Evolutionary conservation across 1,140 invertebrate species (phyloP), one percentile per base, ranked within the genome.

Genomic region (Macrosteles quadrilineatus): DNA sequence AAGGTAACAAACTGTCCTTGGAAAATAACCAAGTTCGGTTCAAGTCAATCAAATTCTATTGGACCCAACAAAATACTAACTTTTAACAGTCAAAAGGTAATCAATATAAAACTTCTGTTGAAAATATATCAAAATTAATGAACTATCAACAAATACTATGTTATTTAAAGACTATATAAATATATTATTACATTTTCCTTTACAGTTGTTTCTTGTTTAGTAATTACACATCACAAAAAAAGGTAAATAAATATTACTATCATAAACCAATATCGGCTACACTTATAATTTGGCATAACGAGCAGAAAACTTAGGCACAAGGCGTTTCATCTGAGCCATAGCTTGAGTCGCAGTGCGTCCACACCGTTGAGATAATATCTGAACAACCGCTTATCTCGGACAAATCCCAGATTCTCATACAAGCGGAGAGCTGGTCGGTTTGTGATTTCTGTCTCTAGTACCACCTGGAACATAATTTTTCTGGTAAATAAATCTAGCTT

Each of bases 361-460:
- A 98, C 96, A 71, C 98, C 98, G 84, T 99, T 99, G 73, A 99
- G 86, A 85, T 99, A 99, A 83, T 99, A 99, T 76, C 96, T 88
- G 87, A 98, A 98, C 75, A 99, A 88, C 80, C 98, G 88, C 83
- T 98, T 98, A 83, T 99, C 97, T 74, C 97, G 86, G 47, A 99
- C 96, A 86, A 99, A 99, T 30, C 98, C 98, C 59, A 99, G 84
- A 81, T 98, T 98, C 84, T 98, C 96, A 80, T 99, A 99, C 2
- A 99, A 85, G 78, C 89, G 89, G 73, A 99, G 83, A 47, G 98
- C 97, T 73, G 95, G 91, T 82, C 93, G 91, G 83, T 99, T 99
- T 30, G 96, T 98, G 73, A 98, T 97, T 86, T 99, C 97, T n/a
- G 98, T 98, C 85, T 99, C 97, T 74, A 99, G 85, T 36, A 99